A percentile compares a stretch with the other conserved stretches of the same genome.
These are phyloP conservation scores for Drosophila nr. perissopoda DNA, from an alignment of 2,888 invertebrate genomes.

Conservation along the genomic window DNA sequence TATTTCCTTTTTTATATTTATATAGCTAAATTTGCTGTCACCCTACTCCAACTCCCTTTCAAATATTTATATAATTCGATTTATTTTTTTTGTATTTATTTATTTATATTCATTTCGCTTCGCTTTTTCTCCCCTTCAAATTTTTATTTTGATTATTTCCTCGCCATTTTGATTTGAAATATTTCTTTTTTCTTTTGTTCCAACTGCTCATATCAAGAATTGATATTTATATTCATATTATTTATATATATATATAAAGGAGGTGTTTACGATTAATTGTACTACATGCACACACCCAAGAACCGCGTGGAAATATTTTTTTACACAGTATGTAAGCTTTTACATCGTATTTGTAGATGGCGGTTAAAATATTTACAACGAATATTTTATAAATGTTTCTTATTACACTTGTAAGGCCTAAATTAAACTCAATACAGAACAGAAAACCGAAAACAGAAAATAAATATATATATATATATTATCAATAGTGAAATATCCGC, in stretches of 20 bases:
- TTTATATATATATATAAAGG: not conserved
- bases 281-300: slow-evolving; percentile 25
- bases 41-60: not conserved
- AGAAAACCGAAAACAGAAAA: slow-evolving; percentile 7
- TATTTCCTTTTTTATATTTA: not conserved
- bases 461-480: slow-evolving; percentile 7
- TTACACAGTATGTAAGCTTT: slow-evolving; percentile 62
- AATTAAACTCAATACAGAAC: slow-evolving; percentile 28
- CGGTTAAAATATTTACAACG: slow-evolving; percentile 71
- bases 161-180: not conserved
- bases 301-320: slow-evolving; percentile 59
- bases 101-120: too few relatives aligned
- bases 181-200: not conserved
- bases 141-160: not conserved
- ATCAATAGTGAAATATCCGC: slow-evolving; percentile 64
- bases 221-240: too few relatives aligned
- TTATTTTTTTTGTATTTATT: not conserved
- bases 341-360: slow-evolving; percentile 56
- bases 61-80: not conserved
- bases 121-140: too few relatives aligned
- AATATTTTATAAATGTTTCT: slow-evolving; percentile 73
- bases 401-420: slow-evolving; percentile 38
- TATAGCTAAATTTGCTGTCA: not conserved
- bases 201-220: not conserved
- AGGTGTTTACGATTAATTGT: slow-evolving; percentile 24